A percentile compares a stretch with the other conserved stretches of the same genome.
phyloP scores from a whole-genome alignment of 2,797 vertebrate species.

The Corythornis leucogaster region DNA sequence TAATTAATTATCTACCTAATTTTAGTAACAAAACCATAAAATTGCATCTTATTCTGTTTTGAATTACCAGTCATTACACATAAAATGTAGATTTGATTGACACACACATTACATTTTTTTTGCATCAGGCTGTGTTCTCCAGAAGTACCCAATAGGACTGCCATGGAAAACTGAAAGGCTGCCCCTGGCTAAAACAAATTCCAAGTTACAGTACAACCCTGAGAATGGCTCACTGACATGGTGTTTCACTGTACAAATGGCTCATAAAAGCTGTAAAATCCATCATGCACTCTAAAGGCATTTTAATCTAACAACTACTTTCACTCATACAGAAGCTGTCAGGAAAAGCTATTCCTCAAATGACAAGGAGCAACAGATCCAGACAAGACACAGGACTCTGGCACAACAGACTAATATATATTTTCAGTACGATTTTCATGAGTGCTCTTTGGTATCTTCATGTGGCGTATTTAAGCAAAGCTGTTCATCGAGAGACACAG shows the following conservation, averaged over 20 bases:
- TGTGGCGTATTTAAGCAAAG: background rate
- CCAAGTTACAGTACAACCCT: background rate
- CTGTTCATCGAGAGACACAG: background rate
- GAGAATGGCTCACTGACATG: slow-evolving; percentile 5
- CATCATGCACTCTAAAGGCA: slow-evolving; percentile 34
- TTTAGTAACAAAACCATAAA: background rate
- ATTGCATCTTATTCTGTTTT: background rate
- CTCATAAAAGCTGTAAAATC: slow-evolving; percentile 62
- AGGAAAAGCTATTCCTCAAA: slow-evolving; percentile 50
- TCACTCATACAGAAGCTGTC: slow-evolving; percentile 43
- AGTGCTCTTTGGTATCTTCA: background rate
- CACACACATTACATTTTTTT: background rate
- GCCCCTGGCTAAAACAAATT: background rate
- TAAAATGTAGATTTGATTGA: background rate
- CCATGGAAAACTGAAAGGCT: background rate
- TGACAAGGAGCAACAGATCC: slow-evolving; percentile 4
- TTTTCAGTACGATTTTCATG: background rate
- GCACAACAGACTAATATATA: background rate
- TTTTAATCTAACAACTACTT: slow-evolving; percentile 62
- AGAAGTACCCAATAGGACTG: background rate
- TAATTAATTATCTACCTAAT: background rate
- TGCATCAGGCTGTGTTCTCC: background rate
- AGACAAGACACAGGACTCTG: slow-evolving; percentile 11
- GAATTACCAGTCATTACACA: background rate
- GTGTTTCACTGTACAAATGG: slow-evolving; percentile 54